A percentile compares a stretch with the other conserved stretches of the same genome.
These are phyloP conservation scores for Timandra comae DNA, from an alignment of 2,888 invertebrate species.

Conservation along the genomic window DNA sequence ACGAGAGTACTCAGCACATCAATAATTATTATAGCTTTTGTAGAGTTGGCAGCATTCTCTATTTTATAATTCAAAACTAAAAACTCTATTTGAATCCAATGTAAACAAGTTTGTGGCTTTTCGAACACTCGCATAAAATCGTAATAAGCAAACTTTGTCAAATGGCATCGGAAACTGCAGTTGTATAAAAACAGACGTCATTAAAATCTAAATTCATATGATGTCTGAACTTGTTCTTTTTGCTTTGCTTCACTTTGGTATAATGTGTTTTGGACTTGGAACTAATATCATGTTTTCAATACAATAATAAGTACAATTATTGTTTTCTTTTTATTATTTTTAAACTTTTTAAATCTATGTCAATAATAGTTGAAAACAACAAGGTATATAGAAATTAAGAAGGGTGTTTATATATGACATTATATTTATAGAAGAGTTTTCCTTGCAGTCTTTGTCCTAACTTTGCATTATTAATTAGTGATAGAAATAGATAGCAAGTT, in stretches of 20 bases:
- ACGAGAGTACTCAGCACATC: constrained; percentile 6
- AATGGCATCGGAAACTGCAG: constrained; percentile 41
- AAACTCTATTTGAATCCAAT: constrained; percentile 64
- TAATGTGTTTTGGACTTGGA: too few species aligned
- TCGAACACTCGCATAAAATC: constrained; percentile 61
- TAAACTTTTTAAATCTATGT: too few species aligned
- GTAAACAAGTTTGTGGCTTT: constrained; percentile 63
- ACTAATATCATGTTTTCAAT: too few species aligned
- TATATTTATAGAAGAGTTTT: too few species aligned
- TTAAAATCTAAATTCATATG: constrained; percentile 7
- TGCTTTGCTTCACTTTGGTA: too few species aligned
- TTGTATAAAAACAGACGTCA: constrained; percentile 23
- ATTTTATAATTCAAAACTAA: constrained; percentile 63
- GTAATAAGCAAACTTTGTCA: constrained; percentile 63
- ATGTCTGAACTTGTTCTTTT: too few species aligned
- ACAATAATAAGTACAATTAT: too few species aligned
- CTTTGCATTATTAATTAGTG: constrained; percentile 1
- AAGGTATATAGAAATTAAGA: too few species aligned
- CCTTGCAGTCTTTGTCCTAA: not conserved
- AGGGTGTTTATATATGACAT: too few species aligned
- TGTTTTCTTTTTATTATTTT: too few species aligned
- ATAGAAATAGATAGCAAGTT: not conserved
- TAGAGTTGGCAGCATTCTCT: constrained; percentile 53
- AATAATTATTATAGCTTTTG: constrained; percentile 15
- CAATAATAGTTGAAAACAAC: too few species aligned